Evolutionary conservation across 2,888 invertebrate species (phyloP), one percentile per base, ranked within the genome.

Genomic region (Diarsia dahlii): DNA sequence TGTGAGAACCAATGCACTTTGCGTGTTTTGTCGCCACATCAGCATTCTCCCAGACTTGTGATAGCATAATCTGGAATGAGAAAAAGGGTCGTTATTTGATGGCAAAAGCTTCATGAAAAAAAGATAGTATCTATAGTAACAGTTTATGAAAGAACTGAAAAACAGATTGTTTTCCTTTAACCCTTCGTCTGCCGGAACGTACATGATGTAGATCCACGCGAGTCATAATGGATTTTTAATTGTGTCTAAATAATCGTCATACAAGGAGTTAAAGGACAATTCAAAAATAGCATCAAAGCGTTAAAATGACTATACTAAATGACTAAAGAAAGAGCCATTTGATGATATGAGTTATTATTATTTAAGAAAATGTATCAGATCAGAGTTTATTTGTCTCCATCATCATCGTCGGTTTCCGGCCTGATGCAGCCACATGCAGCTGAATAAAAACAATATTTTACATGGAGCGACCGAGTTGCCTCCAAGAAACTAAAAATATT

Each of bases 11-110:
- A 79, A 82, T 76, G 71, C 82, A 80, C 73, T 75, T 76, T 62
- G 70, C 63, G 75, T 70, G 63, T 68, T 62, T 54, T 69, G 65
- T 74, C 78, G 34, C 50, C 46, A 4, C 64, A 91, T 96, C 95
- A 97, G 92, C 97, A 97, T 90, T 97, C 97, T 46, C 97, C 97
- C 72, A 96, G 91, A 88, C 97, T 97, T 23, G 97, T 97, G 85
- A 97, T 97, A 71, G 97, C 97, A 89, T 97, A 97, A 95, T 96
- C 97, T 97, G 95, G 67, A 94, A 97, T 89, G 34, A 81, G 23
- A 66, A 56, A 63, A 39, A 65, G 15, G 13, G 3, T 62, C 13
- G 23, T 78, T n/a, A 60, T 56, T 52, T 64, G 66, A 48, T 4
- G 5, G 15, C 20, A 20, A 66, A 62, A 72, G 18, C 28, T 28